Evolutionary conservation across 2,888 invertebrate species (phyloP), one percentile per base, ranked within the genome.

Genomic region (Drosophila demipolita): DNA sequence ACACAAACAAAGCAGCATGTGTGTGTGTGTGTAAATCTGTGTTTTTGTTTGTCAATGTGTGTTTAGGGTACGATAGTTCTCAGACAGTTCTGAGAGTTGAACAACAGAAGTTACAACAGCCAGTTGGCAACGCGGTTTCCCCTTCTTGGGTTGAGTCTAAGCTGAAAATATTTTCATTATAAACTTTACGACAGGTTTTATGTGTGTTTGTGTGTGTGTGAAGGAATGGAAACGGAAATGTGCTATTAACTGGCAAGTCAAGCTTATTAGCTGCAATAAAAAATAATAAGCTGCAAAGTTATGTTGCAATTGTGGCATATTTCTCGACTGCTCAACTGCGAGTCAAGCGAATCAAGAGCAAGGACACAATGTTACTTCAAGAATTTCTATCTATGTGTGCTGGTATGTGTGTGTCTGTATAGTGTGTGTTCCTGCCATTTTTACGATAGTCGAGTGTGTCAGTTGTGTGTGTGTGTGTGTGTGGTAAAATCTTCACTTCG

Each of bases 271-370:
- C 78, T 78, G 68, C 89, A 87, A 87, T 87, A 87, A 89, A 87
- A 86, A 85, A 84, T 90, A 89, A 90, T 89, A 89, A 90, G 89
- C 89, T 90, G 77, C 75, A 78, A 88, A 87, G 80, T 90, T 84
- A 89, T 90, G 83, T 84, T 87, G 87, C 84, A 84, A 82, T 82
- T 88, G 78, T 88, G 81, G 82, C 76, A 82, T 79, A 82, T 75
- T 83, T 78, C 66, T 53, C 58, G 7, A 42, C 75, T 42, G 45
- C 69, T 54, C 68, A 66, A 35, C 38, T 64, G 53, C 45, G 45
- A 55, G 33, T 20, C 32, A 50, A 33, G 40, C 54, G 73, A 70
- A 55, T 70, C 52, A 63, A 48, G 55, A 55, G 26, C 48, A 20
- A 32, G 45, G 36, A 66, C 53, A 70, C 57, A 55, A 40, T 32